These are phyloP conservation scores for Buathra laborator DNA, from an alignment of 2,888 invertebrate species.

Conservation along the genomic window DNA sequence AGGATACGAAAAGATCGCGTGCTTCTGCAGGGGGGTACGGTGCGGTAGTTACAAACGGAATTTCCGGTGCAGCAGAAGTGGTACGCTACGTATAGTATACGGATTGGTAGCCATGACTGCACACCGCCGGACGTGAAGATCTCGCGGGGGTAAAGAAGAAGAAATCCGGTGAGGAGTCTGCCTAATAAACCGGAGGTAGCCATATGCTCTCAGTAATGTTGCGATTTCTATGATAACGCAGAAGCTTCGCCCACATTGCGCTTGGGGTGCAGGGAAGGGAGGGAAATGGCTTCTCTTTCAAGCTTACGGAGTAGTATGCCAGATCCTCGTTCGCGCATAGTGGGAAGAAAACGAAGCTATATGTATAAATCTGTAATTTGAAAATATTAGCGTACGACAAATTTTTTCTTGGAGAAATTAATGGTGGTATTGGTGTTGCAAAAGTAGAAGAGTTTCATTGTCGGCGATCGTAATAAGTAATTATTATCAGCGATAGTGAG, in stretches of 20 bases:
- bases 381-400: too few relatives aligned
- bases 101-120: constrained; percentile 28
- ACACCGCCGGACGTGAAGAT: constrained; percentile 46
- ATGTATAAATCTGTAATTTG: too few relatives aligned
- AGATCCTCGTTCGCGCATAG: constrained; percentile 29
- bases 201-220: constrained; percentile 75
- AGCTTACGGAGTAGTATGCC: constrained; percentile 6
- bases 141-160: constrained; percentile 41
- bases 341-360: too few relatives aligned
- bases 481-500: too few relatives aligned
- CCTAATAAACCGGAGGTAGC: constrained; percentile 74
- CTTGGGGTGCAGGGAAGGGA: constrained; percentile 6
- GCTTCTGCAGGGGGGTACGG: neutral
- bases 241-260: constrained; percentile 20
- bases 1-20: constrained; percentile 57
- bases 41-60: constrained; percentile 41
- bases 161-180: constrained; percentile 61
- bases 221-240: constrained; percentile 78
- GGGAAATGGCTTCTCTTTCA: neutral
- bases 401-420: too few relatives aligned
- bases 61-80: constrained; percentile 59
- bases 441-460: too few relatives aligned
- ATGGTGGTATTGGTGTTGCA: too few relatives aligned
- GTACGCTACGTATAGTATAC: constrained; percentile 48
- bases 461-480: too few relatives aligned